These are phyloP conservation scores for Indri indri DNA, from an alignment of 2,113 vertebrate species.

Conservation along the genomic window DNA sequence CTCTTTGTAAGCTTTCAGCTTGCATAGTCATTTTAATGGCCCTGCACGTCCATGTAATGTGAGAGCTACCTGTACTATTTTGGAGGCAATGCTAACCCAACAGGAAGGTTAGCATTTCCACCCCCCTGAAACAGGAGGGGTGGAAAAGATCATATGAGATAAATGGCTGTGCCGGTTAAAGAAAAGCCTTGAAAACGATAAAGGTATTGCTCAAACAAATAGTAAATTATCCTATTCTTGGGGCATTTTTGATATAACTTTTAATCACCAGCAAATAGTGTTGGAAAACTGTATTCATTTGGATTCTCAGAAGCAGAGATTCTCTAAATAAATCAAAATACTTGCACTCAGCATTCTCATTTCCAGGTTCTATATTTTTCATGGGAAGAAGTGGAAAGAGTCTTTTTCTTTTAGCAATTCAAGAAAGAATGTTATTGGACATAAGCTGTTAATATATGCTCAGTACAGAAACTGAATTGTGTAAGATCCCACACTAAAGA, in stretches of 20 bases:
- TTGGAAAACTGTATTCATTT: not conserved
- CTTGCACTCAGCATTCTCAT: not conserved
- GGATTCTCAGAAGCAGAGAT: not conserved
- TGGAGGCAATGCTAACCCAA: not conserved
- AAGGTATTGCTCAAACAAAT: not conserved
- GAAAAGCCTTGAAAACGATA: not conserved
- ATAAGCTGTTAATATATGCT: conserved; percentile 31
- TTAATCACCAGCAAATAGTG: not conserved
- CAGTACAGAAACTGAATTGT: conserved; percentile 43
- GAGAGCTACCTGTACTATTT: not conserved
- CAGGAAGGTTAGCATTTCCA: too few species aligned
- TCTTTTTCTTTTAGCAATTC: conserved; percentile 41
- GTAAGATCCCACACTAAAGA: conserved; percentile 38
- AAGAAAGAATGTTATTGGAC: conserved; percentile 21
- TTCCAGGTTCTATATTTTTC: not conserved
- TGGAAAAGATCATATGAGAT: not conserved
- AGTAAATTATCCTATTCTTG: conserved; percentile 14
- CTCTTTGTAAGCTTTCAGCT: not conserved
- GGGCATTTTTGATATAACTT: not conserved
- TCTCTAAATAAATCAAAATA: not conserved
- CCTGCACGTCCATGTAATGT: not conserved
- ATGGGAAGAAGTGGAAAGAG: not conserved
- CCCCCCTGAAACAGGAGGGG: too few species aligned
- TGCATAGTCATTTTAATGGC: not conserved
- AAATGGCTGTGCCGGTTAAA: not conserved